phyloP scores from a whole-genome alignment of 1,140 invertebrate species.

The Caligus rogercresseyi region DNA sequence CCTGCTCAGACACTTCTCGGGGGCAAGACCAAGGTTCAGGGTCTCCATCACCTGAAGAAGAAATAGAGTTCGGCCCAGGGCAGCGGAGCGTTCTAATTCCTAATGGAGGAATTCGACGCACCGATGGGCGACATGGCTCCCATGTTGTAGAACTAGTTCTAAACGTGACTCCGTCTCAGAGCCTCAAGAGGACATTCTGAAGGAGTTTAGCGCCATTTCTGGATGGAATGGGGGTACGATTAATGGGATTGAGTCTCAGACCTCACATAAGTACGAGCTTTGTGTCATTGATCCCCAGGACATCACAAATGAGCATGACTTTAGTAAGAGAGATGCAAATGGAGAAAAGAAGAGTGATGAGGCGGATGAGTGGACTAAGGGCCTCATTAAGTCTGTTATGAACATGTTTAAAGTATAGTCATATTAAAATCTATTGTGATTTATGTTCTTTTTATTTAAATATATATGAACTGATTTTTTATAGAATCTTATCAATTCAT shows the following conservation, averaged over 20 bases:
- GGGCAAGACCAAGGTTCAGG: not conserved
- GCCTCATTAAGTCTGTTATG: not conserved
- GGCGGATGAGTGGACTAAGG: not conserved
- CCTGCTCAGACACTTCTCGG: not conserved
- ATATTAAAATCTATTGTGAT: too few relatives aligned
- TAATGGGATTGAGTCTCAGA: conserved; percentile 4
- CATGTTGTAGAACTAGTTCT: not conserved
- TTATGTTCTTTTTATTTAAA: too few relatives aligned
- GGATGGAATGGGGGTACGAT: not conserved
- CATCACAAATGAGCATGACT: not conserved
- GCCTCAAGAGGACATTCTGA: not conserved
- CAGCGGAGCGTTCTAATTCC: not conserved
- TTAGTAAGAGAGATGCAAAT: too few relatives aligned
- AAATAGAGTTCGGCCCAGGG: not conserved
- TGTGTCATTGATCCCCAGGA: not conserved
- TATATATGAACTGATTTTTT: too few relatives aligned
- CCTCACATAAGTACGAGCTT: not conserved
- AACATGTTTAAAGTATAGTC: too few relatives aligned
- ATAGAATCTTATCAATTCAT: too few relatives aligned
- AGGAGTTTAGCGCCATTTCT: not conserved
- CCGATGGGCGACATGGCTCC: not conserved
- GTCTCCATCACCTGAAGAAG: not conserved
- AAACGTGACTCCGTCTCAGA: not conserved
- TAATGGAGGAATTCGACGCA: not conserved
- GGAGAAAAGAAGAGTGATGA: not conserved